Base-by-base conservation (phyloP, 2,113 vertebrate genomes). In the Burhinus bistriatus region DNA sequence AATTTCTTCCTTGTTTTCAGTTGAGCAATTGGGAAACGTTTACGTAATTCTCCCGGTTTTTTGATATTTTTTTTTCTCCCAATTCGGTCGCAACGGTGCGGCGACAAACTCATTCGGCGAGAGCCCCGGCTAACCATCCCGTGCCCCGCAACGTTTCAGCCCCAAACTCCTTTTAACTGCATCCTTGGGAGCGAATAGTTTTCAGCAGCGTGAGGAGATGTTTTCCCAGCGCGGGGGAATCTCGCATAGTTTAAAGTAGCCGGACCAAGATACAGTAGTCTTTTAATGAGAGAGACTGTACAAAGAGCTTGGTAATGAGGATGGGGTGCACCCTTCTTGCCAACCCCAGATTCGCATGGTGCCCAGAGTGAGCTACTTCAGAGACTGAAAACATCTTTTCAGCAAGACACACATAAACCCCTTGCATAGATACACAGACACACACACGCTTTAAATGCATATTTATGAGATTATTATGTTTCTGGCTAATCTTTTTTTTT, bases 391-490 rank as follows among this genome's bases (percentile, higher is more conserved):
- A 47, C 51, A 64, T 91, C 87, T 75, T 91, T 96, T 94, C 94
- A 94, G 61, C 79, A 76, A 89, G 81, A 54, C 71, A 71, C 40
- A 44, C 66, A 71, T 66, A 95, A 97, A 88, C 51, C 52, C 75
- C 52, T 91, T 58, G 69, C 80, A 45, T 8, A 94, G 81, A 94
- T 83, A 90, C 61, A 61, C 34, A 87, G 52, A 71, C 69, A 91
- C 32, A 94, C 58, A 78, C 58, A 78, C 80, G 59, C 42, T 96
- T 94, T 64, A 86, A 95, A 94, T 93, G 85, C 80, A 85, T 93
- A 95, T 96, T 93, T 90, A 95, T 88, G 90, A 95, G 84, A 95
- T 94, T 92, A 93, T 88, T 79, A 90, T 87, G 42, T 86, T 94
- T 90, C 68, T 69, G 76, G 66, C 15, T 96, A 89, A 80, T 85